Evolutionary conservation across 2,888 invertebrate genomes (phyloP).

Genomic region (Periphyllus acericola): DNA sequence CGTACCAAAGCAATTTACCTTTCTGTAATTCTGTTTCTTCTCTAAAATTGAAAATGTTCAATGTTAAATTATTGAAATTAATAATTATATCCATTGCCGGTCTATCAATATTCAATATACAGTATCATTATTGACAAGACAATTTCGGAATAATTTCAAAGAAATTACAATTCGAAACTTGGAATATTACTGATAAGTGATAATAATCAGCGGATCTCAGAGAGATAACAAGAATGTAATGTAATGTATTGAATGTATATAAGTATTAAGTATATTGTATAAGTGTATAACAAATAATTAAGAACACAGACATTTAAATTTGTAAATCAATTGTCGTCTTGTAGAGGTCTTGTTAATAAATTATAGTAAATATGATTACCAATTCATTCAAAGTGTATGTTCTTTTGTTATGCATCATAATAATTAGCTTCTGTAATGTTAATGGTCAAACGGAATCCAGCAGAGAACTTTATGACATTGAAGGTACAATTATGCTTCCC

Average conservation of each 20-base stretch:
- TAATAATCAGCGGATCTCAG: neutral
- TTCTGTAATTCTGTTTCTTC: no score
- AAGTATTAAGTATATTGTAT: neutral
- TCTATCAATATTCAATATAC: neutral
- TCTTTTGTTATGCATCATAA: neutral
- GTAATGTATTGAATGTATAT: neutral
- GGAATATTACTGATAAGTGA: neutral
- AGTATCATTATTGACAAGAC: neutral
- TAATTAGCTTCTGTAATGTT: neutral
- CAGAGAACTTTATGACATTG: constrained; percentile 73
- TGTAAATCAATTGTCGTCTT: constrained; percentile 27
- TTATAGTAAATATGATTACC: constrained; percentile 34
- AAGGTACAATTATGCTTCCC: constrained; percentile 82
- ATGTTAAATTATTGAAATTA: neutral
- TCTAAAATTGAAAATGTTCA: no score
- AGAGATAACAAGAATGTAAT: neutral
- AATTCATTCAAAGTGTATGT: neutral
- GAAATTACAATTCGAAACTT: neutral
- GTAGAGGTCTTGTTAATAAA: neutral
- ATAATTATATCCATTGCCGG: neutral
- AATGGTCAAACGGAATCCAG: constrained; percentile 47
- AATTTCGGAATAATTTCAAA: neutral
- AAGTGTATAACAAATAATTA: neutral
- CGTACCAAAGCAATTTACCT: no score
- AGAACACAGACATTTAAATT: neutral